phyloP scores from a whole-genome alignment of 2,888 invertebrate species.

The Eilema griseolum region DNA sequence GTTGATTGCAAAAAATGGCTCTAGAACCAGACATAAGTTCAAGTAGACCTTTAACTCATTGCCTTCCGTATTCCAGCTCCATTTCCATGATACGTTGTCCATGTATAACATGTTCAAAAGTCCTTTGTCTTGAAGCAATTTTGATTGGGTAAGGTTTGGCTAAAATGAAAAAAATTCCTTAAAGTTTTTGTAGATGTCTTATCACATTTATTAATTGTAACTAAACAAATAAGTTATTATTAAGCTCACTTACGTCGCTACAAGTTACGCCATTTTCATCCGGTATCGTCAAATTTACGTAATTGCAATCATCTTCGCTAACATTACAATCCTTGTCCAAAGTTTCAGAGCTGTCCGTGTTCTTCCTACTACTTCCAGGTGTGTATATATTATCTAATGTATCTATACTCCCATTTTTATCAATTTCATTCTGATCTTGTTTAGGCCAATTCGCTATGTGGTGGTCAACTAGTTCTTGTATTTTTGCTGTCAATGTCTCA shows the following conservation, averaged over 20 bases:
- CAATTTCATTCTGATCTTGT: constrained; percentile 61
- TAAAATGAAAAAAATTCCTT: constrained; percentile 18
- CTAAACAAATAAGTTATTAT: neutral
- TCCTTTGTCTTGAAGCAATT: constrained; percentile 70
- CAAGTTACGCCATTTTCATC: constrained; percentile 64
- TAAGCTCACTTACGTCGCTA: constrained; percentile 63
- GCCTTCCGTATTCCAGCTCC: constrained; percentile 82
- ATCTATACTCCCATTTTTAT: constrained; percentile 73
- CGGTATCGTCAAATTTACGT: constrained; percentile 61
- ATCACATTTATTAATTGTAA: neutral
- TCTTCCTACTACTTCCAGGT: constrained; percentile 77
- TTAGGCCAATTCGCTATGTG: constrained; percentile 79
- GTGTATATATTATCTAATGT: constrained; percentile 75
- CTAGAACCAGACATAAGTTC: constrained; percentile 89
- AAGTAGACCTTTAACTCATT: constrained; percentile 87
- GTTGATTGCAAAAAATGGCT: constrained; percentile 90
- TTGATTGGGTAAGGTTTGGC: constrained; percentile 54
- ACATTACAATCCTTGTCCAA: constrained; percentile 75
- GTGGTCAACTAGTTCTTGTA: constrained; percentile 79
- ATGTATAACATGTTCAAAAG: constrained; percentile 76
- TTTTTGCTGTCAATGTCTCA: constrained; percentile 78
- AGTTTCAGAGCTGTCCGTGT: constrained; percentile 80
- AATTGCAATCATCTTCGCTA: constrained; percentile 78
- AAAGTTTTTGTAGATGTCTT: no score
- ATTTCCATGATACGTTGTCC: constrained; percentile 82